A percentile compares a stretch with the other conserved stretches of the same genome.
Evolutionary conservation across 2,113 vertebrate species (phyloP).

Genomic region (Indri indri): DNA sequence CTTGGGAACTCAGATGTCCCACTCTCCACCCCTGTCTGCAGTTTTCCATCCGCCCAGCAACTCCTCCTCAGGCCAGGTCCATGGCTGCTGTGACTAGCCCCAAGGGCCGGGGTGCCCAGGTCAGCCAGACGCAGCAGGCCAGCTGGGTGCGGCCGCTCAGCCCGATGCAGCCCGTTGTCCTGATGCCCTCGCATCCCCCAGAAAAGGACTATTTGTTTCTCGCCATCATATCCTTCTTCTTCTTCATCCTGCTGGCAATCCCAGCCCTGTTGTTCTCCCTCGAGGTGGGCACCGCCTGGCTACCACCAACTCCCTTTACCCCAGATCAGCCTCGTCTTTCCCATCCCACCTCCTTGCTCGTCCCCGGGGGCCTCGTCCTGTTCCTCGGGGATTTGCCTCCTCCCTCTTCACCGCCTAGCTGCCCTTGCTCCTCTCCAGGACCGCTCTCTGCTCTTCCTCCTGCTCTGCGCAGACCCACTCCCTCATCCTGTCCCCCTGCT

Average conservation of each 20-base stretch:
- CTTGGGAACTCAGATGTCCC: neutral
- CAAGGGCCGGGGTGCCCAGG: neutral
- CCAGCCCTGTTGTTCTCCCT: slow-evolving; percentile 5
- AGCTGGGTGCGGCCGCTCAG: neutral
- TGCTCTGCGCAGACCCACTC: neutral
- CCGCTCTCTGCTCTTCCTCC: no score
- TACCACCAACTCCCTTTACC: neutral
- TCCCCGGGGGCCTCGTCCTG: neutral
- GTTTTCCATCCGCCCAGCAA: neutral
- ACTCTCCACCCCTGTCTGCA: neutral
- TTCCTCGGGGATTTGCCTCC: neutral
- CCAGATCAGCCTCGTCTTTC: neutral
- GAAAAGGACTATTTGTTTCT: neutral
- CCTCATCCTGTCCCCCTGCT: neutral
- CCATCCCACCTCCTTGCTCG: no score
- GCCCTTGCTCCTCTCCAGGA: neutral
- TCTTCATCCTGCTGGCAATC: slow-evolving; percentile 12
- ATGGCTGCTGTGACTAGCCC: neutral
- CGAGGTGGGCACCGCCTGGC: neutral
- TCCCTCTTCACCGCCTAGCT: neutral
- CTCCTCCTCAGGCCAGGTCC: neutral
- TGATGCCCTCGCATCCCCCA: neutral
- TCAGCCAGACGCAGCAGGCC: neutral
- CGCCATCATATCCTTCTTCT: neutral
- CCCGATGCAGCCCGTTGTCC: neutral